These are phyloP conservation scores for Diachrysia chrysitis DNA, from an alignment of 2,888 invertebrate genomes.

Conservation along the genomic window DNA sequence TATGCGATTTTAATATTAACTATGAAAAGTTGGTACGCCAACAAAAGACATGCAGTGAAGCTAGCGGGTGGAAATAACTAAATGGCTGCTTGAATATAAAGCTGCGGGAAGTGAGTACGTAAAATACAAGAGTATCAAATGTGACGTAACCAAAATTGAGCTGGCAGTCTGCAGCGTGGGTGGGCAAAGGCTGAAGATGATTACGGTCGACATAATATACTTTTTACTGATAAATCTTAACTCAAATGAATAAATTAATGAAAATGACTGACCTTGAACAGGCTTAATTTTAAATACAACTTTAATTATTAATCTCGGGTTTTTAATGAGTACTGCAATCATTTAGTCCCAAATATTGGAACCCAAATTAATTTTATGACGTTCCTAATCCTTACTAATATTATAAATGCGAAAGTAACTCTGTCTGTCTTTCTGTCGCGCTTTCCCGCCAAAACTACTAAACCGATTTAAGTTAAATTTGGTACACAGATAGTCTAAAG, in stretches of 20 bases:
- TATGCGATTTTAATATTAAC: neutral
- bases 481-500: too few species aligned
- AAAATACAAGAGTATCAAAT: neutral
- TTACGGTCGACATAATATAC: neutral
- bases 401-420: too few species aligned
- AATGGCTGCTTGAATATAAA: neutral
- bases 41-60: neutral
- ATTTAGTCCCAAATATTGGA: too few species aligned
- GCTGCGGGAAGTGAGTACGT: neutral
- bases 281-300: neutral
- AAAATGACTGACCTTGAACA: neutral
- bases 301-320: neutral
- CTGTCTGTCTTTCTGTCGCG: too few species aligned
- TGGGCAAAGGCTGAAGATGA: neutral
- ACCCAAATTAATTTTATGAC: too few species aligned
- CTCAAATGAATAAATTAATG: too few species aligned
- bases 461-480: too few species aligned
- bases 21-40: neutral
- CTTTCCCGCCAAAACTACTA: too few species aligned
- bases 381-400: too few species aligned
- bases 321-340: too few species aligned
- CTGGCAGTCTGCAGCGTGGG: neutral
- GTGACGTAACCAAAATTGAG: conserved; percentile 1
- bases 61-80: too few species aligned
- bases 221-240: neutral